Evolutionary conservation across 1,140 invertebrate genomes (phyloP).

Genomic region (Megalopta genalis): DNA sequence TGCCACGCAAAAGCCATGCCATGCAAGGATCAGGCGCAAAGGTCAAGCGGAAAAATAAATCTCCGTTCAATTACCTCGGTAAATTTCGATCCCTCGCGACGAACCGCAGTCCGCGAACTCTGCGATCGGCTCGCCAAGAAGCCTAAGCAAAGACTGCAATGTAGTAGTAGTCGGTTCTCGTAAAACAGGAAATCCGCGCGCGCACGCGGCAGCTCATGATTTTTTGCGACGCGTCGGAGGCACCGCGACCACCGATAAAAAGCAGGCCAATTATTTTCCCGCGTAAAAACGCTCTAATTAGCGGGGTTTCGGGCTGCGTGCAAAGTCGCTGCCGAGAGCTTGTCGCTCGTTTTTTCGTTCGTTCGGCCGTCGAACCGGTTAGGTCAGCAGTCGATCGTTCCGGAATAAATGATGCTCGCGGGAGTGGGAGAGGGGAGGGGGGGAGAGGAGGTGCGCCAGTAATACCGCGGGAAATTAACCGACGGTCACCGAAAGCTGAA

Average conservation of each 20-base stretch:
- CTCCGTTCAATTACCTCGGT: too few relatives aligned
- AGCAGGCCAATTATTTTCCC: not conserved
- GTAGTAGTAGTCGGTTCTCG: too few relatives aligned
- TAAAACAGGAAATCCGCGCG: too few relatives aligned
- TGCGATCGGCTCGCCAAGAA: too few relatives aligned
- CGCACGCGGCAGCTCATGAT: too few relatives aligned
- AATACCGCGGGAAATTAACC: constrained; percentile 64
- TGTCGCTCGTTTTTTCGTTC: not conserved
- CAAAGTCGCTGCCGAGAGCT: not conserved
- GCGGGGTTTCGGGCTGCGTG: not conserved
- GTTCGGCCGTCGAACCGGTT: not conserved
- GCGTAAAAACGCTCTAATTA: constrained; percentile 33
- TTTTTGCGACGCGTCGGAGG: too few relatives aligned
- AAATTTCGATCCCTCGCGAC: too few relatives aligned
- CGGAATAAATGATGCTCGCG: constrained; percentile 48
- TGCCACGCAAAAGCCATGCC: too few relatives aligned
- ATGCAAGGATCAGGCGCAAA: too few relatives aligned
- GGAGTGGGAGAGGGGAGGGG: not conserved
- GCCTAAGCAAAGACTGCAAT: too few relatives aligned
- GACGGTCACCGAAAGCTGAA: constrained; percentile 41
- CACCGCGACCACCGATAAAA: not conserved
- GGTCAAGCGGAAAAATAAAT: too few relatives aligned
- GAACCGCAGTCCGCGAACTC: too few relatives aligned
- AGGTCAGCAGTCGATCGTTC: constrained; percentile 12
- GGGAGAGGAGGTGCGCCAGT: not conserved